These are phyloP conservation scores for Luidia sarsii DNA, from an alignment of 53 echinoderm and acorn worm genomes.

Conservation along the genomic window DNA sequence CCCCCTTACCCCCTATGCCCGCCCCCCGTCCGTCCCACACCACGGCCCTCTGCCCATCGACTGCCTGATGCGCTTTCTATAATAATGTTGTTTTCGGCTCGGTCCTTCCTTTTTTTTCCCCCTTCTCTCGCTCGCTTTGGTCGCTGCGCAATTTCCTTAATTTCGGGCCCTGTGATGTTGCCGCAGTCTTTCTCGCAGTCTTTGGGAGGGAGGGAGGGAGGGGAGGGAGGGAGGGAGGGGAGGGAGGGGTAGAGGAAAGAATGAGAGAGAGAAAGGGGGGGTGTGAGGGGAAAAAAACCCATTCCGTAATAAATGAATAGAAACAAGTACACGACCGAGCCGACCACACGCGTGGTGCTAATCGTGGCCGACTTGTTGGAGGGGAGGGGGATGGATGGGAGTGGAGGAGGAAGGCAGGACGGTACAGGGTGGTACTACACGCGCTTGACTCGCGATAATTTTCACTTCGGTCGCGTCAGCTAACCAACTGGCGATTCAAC, in stretches of 20 bases:
- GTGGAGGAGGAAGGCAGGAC: no score
- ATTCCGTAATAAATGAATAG: conserved; percentile 27
- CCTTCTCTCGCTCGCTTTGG: no score
- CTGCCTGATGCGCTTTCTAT: conserved; percentile 20
- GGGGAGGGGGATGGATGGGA: neutral
- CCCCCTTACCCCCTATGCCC: no score
- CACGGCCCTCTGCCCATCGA: neutral
- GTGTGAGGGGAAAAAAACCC: no score
- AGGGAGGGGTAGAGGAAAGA: no score
- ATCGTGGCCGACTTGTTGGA: conserved; percentile 15
- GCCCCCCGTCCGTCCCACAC: no score
- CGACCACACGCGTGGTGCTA: conserved; percentile 27
- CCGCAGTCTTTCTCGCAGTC: conserved; percentile 29
- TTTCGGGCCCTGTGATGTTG: conserved; percentile 41
- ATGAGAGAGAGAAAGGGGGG: no score
- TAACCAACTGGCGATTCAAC: no score
- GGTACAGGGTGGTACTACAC: no score
- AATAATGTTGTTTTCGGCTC: conserved; percentile 35
- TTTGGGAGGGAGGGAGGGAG: no score
- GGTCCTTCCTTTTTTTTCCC: conserved; percentile 28
- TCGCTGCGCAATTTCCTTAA: conserved; percentile 51
- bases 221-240: no score
- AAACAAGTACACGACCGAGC: conserved; percentile 42
- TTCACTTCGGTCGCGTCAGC: neutral
- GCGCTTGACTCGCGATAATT: conserved; percentile 10